phyloP scores from a whole-genome alignment of 2,797 vertebrate species.

The Lemur catta region DNA sequence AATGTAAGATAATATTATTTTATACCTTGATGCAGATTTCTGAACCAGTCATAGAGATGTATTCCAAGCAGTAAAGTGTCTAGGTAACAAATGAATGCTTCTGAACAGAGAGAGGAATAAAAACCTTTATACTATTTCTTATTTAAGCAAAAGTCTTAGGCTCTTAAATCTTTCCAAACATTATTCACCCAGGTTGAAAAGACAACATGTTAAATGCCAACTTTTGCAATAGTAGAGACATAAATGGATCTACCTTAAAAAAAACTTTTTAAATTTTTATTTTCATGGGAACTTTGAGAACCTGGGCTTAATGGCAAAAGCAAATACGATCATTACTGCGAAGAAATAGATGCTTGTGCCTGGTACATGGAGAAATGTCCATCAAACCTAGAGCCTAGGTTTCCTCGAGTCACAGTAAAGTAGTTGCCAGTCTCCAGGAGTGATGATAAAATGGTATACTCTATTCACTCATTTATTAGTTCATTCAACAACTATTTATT shows the following conservation, averaged over 20 bases:
- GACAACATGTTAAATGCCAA: not conserved
- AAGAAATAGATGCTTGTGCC: not conserved
- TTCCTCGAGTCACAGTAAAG: not conserved
- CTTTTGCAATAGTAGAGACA: not conserved
- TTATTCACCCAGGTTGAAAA: conserved; percentile 6
- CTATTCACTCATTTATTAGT: not conserved
- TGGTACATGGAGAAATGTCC: not conserved
- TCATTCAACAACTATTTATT: not conserved
- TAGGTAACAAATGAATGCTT: conserved; percentile 8
- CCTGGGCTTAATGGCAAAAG: not conserved
- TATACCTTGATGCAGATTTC: conserved; percentile 53
- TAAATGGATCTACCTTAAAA: not conserved
- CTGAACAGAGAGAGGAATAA: not conserved
- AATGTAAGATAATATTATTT: conserved; percentile 48
- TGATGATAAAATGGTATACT: not conserved
- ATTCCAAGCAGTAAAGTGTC: conserved; percentile 16
- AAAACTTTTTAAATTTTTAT: not conserved
- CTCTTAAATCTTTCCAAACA: conserved; percentile 12
- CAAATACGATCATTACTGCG: not conserved
- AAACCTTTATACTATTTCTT: not conserved
- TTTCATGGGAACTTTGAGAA: not conserved
- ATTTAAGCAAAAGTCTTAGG: not conserved
- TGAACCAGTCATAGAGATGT: conserved; percentile 8
- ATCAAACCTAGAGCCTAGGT: not conserved
- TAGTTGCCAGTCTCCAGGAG: not conserved